Conservation (phyloP, 1,140 invertebrate genomes). For the Bombus waltoni region DNA sequence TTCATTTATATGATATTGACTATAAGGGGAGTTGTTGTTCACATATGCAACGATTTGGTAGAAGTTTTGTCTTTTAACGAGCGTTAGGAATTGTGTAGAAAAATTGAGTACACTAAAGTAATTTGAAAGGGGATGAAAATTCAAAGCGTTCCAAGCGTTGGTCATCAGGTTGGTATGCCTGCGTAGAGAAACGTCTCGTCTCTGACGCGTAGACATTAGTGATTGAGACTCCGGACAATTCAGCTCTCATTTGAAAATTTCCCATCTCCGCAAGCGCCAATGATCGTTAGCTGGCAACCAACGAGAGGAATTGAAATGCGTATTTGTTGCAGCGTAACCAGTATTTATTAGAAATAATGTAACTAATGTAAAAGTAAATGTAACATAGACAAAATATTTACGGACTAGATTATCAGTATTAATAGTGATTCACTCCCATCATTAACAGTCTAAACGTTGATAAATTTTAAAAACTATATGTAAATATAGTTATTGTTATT, state of each 20-base stretch:
- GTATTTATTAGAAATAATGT: background rate
- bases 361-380: background rate
- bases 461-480: no score
- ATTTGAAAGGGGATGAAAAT: background rate
- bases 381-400: no score
- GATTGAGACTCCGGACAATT: background rate
- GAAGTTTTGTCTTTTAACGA: background rate
- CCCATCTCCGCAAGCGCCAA: constrained; percentile 23
- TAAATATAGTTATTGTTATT: no score
- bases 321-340: background rate
- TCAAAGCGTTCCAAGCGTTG: background rate
- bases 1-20: no score
- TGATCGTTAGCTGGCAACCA: background rate
- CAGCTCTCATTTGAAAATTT: constrained; percentile 49
- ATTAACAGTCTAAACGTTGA: no score
- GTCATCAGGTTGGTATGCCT: background rate
- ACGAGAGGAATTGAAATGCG: background rate
- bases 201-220: background rate
- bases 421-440: no score
- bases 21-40: no score
- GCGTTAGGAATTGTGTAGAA: background rate
- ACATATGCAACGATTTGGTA: background rate
- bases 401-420: no score
- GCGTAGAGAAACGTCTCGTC: background rate
- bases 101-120: background rate